These are phyloP conservation scores for Trichonephila inaurata DNA, from an alignment of 1,140 invertebrate genomes.

Conservation along the genomic window DNA sequence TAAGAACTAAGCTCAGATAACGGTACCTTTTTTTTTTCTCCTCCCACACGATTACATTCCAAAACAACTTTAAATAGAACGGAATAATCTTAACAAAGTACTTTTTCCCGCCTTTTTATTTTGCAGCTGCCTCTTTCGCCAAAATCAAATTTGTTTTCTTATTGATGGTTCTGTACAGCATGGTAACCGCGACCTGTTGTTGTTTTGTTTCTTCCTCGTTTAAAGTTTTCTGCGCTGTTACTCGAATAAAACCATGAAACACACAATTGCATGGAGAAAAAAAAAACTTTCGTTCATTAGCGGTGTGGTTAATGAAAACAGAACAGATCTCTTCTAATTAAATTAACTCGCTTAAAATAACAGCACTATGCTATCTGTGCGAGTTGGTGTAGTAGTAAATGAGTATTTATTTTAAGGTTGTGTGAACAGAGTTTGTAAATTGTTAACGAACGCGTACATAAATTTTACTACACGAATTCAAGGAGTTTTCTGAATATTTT, in stretches of 20 bases:
- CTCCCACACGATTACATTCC: background rate
- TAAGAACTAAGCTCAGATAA: background rate
- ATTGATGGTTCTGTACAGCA: background rate
- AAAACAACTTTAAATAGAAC: background rate
- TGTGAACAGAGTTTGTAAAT: slow-evolving; percentile 43
- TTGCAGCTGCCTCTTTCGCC: background rate
- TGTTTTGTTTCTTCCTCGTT: slow-evolving; percentile 43
- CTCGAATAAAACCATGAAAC: background rate
- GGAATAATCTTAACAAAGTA: slow-evolving; percentile 19
- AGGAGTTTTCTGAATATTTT: background rate
- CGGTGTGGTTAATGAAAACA: slow-evolving; percentile 68
- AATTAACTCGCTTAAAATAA: slow-evolving; percentile 72
- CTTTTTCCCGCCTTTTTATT: background rate
- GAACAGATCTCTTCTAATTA: slow-evolving; percentile 67
- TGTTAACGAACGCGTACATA: background rate
- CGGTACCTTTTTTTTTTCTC: background rate
- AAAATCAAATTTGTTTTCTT: slow-evolving; percentile 58
- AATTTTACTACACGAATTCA: background rate
- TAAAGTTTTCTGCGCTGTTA: slow-evolving; percentile 40
- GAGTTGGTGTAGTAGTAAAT: background rate
- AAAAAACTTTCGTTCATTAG: slow-evolving; percentile 59
- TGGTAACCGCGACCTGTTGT: background rate
- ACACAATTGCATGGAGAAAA: background rate
- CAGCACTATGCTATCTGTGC: slow-evolving; percentile 15
- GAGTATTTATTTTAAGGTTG: slow-evolving; percentile 16